phyloP scores from a whole-genome alignment of 2,888 invertebrate genomes.

The Clunio marinus region DNA sequence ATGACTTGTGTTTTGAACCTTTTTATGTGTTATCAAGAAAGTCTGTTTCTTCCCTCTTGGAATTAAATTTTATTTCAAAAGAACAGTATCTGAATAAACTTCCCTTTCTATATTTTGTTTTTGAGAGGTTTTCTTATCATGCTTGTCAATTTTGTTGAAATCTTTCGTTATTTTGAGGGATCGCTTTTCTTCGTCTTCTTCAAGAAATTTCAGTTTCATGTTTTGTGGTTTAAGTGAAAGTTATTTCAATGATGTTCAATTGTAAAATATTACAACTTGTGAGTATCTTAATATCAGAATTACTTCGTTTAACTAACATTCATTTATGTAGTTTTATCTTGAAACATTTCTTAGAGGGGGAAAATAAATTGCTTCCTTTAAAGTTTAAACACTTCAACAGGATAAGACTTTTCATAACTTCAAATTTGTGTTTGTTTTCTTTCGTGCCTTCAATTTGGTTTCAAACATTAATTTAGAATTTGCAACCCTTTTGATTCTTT shows the following conservation, averaged over 20 bases:
- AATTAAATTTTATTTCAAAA: no score
- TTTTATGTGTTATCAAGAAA: neutral
- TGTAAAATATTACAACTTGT: neutral
- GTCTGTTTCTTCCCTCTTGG: neutral
- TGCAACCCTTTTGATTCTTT: conserved; percentile 25
- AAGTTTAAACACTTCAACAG: neutral
- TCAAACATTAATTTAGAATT: neutral
- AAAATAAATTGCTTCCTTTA: neutral
- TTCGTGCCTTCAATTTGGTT: neutral
- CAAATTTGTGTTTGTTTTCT: no score
- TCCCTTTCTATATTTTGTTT: neutral
- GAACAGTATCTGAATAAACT: neutral
- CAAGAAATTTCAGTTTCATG: neutral
- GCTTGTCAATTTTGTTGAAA: neutral
- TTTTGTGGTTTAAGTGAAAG: neutral
- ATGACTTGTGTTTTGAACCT: neutral
- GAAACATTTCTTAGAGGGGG: conserved; percentile 3
- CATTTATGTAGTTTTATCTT: neutral
- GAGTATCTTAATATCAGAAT: neutral
- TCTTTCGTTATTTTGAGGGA: neutral
- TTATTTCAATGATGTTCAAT: conserved; percentile 6
- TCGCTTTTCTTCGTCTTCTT: no score
- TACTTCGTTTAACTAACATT: neutral
- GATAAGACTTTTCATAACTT: no score
- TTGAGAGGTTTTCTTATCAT: neutral